Evolutionary conservation across 2,797 vertebrate species (phyloP).

Genomic region (Sebastes itinus): DNA sequence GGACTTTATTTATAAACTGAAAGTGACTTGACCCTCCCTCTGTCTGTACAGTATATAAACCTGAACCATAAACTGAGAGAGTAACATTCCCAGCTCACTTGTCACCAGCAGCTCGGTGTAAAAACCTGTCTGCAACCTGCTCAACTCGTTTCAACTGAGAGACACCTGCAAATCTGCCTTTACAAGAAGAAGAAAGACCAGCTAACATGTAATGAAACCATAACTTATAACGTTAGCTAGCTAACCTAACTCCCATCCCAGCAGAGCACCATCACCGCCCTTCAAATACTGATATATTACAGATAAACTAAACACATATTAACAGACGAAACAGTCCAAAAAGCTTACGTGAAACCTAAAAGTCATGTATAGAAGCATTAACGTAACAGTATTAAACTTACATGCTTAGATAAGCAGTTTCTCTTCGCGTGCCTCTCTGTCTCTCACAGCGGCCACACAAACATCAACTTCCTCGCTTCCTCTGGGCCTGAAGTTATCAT

Average conservation of each 20-base stretch:
- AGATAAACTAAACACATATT: not conserved
- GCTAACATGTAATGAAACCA: not conserved
- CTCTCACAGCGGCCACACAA: slow-evolving; percentile 26
- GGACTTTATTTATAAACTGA: not conserved
- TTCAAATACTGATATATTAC: not conserved
- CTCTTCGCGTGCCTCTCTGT: slow-evolving; percentile 58
- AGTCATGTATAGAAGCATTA: not conserved
- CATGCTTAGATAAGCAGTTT: slow-evolving; percentile 72
- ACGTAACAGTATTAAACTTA: slow-evolving; percentile 52
- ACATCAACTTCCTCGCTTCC: slow-evolving; percentile 36
- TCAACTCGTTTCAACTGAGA: slow-evolving; percentile 70
- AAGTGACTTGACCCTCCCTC: not conserved
- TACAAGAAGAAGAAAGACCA: no score
- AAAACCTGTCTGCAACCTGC: slow-evolving; percentile 69
- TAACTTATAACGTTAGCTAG: slow-evolving; percentile 25
- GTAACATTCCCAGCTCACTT: slow-evolving; percentile 72
- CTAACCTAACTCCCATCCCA: slow-evolving; percentile 28
- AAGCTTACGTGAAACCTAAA: not conserved
- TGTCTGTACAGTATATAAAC: not conserved
- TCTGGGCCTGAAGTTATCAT: not conserved
- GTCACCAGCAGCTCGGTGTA: slow-evolving; percentile 36
- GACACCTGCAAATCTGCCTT: slow-evolving; percentile 23
- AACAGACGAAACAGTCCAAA: not conserved
- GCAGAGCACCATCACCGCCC: slow-evolving; percentile 26
- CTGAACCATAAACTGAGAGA: slow-evolving; percentile 39